phyloP scores from a whole-genome alignment of 2,113 vertebrate species.

The Gallinago jamesoni region DNA sequence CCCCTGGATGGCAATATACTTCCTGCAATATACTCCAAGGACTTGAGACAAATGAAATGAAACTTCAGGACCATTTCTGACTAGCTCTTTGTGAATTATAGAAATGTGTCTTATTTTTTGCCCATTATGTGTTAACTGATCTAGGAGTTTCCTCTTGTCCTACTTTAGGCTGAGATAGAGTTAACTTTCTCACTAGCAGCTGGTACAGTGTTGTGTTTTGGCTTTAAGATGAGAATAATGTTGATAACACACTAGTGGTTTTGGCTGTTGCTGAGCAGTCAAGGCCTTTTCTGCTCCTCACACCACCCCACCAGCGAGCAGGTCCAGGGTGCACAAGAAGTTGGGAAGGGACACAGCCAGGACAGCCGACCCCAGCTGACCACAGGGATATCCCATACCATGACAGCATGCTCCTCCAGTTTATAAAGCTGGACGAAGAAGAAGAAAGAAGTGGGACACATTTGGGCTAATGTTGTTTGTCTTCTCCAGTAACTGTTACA shows the following conservation, averaged over 20 bases:
- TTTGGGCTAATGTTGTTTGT: neutral
- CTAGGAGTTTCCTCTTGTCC: neutral
- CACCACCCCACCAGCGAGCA: neutral
- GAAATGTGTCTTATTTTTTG: rapidly evolving
- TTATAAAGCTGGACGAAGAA: neutral
- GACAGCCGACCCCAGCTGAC: neutral
- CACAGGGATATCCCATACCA: neutral
- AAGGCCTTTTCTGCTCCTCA: neutral
- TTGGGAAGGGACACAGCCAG: neutral
- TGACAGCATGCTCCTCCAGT: neutral
- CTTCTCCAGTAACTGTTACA: neutral
- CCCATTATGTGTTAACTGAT: neutral
- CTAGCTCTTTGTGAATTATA: neutral
- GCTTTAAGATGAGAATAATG: neutral
- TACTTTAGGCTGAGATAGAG: neutral
- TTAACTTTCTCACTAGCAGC: neutral
- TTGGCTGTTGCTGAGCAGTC: neutral
- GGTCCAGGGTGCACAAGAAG: neutral
- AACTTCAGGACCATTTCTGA: neutral
- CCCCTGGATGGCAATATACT: neutral
- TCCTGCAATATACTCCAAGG: neutral
- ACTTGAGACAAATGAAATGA: neutral
- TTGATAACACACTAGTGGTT: neutral
- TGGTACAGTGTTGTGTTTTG: neutral
- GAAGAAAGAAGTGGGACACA: neutral